Evolutionary conservation across 2,888 invertebrate genomes (phyloP).

Genomic region (Eupelmus urozonus): DNA sequence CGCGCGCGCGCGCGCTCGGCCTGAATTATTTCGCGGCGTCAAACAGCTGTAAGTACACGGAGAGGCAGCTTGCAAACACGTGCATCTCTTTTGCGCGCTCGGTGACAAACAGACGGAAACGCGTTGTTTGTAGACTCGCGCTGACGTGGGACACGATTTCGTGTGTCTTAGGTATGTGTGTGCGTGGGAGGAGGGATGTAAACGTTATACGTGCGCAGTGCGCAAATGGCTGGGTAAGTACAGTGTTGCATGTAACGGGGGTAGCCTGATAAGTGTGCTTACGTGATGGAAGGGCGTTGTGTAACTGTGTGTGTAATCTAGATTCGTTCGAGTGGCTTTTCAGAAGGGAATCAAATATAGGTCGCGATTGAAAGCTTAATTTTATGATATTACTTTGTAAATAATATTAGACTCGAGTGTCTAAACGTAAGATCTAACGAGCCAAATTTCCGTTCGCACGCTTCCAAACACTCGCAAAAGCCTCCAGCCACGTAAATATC

Average conservation of each 20-base stretch:
- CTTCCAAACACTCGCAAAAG: too few species aligned
- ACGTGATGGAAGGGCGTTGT: too few species aligned
- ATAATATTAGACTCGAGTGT: too few species aligned
- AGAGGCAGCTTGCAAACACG: conserved; percentile 55
- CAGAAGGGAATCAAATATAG: too few species aligned
- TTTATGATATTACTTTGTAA: too few species aligned
- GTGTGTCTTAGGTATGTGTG: conserved; percentile 24
- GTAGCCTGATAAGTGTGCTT: too few species aligned
- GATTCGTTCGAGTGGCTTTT: too few species aligned
- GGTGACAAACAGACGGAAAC: not conserved
- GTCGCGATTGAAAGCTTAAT: too few species aligned
- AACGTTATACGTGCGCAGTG: not conserved
- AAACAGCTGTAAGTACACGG: conserved; percentile 68
- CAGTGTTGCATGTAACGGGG: conserved; percentile 46
- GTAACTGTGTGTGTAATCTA: too few species aligned
- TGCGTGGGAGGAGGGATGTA: not conserved
- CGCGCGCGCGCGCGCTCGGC: not conserved
- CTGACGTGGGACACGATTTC: conserved; percentile 23
- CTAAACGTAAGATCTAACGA: too few species aligned
- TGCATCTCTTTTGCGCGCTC: conserved; percentile 1
- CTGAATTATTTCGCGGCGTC: conserved; percentile 69
- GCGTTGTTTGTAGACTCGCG: conserved; percentile 58
- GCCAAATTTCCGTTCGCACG: too few species aligned
- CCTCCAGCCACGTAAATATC: too few species aligned
- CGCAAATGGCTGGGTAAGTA: not conserved